Evolutionary conservation across 2,888 invertebrate species (phyloP).

Genomic region (Zaprionus obscuricornis): DNA sequence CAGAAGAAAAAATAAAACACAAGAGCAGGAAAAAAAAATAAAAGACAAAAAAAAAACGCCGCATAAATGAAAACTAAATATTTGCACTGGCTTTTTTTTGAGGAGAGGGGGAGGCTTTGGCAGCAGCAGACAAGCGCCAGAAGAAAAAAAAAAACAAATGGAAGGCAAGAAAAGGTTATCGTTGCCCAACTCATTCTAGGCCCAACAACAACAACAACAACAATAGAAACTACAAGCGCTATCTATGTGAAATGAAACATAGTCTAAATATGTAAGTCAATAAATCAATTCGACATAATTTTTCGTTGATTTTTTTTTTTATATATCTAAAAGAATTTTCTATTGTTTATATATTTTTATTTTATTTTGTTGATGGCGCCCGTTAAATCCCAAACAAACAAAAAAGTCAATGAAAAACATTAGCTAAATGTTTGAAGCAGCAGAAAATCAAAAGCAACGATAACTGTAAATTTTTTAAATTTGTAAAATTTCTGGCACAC

Average conservation of each 20-base stretch:
- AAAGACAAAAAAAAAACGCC: too few relatives aligned
- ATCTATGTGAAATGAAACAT: conserved; percentile 60
- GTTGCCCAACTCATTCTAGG: conserved; percentile 7
- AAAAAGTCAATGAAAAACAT: conserved; percentile 32
- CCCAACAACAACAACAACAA: conserved; percentile 16
- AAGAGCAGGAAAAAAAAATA: too few relatives aligned
- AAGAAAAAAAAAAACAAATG: conserved; percentile 42
- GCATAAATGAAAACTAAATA: conserved; percentile 78
- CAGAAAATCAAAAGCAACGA: conserved; percentile 66
- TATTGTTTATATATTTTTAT: conserved; percentile 36
- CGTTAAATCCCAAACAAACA: conserved; percentile 71
- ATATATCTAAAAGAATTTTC: conserved; percentile 35
- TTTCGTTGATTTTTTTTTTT: conserved; percentile 59
- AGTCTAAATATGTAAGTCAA: conserved; percentile 76
- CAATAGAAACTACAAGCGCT: conserved; percentile 34
- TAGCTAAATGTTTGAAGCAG: conserved; percentile 53
- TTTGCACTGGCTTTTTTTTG: conserved; percentile 57
- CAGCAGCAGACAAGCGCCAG: conserved; percentile 44
- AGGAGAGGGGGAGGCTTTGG: conserved; percentile 36
- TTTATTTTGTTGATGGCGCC: too few relatives aligned
- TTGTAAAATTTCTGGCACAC: conserved; percentile 65
- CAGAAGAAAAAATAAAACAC: conserved; percentile 37
- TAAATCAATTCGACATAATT: conserved; percentile 78
- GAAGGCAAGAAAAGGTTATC: conserved; percentile 33
- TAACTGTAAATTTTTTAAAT: conserved; percentile 76